These are phyloP conservation scores for Unio delphinus DNA, from an alignment of 2,888 invertebrate genomes.

Conservation along the genomic window DNA sequence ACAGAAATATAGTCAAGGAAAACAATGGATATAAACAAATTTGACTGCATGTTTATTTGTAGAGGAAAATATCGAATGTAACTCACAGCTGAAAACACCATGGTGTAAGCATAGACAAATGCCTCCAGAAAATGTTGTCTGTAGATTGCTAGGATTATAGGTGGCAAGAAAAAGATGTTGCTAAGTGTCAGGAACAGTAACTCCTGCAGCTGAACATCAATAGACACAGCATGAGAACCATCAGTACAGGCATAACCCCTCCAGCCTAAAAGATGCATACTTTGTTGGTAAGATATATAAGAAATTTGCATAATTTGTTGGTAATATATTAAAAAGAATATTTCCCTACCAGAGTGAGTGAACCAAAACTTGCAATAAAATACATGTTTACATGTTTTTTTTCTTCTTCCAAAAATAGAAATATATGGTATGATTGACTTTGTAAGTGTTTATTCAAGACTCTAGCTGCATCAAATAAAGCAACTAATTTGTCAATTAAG, in stretches of 20 bases:
- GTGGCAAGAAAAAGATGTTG: constrained; percentile 85
- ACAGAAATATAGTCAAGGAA: no score
- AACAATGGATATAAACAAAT: background rate
- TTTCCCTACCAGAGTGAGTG: no score
- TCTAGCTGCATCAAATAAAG: no score
- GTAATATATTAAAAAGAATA: background rate
- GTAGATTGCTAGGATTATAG: constrained; percentile 82
- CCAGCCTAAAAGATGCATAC: constrained; percentile 72
- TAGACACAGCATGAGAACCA: constrained; percentile 81
- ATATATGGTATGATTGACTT: no score
- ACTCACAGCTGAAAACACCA: constrained; percentile 75
- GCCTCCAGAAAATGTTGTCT: constrained; percentile 86
- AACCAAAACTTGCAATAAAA: no score
- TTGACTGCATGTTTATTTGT: background rate
- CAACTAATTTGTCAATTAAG: no score
- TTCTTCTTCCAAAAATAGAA: background rate
- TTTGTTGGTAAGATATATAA: background rate
- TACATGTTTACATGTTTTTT: background rate
- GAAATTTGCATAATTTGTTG: background rate
- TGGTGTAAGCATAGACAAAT: constrained; percentile 84
- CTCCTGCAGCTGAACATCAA: constrained; percentile 79
- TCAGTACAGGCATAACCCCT: constrained; percentile 88
- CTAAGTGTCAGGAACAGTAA: constrained; percentile 84
- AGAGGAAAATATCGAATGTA: background rate
- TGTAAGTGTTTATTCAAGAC: no score